These are phyloP conservation scores for Eriosoma lanigerum DNA, from an alignment of 1,140 invertebrate genomes.

Conservation along the genomic window DNA sequence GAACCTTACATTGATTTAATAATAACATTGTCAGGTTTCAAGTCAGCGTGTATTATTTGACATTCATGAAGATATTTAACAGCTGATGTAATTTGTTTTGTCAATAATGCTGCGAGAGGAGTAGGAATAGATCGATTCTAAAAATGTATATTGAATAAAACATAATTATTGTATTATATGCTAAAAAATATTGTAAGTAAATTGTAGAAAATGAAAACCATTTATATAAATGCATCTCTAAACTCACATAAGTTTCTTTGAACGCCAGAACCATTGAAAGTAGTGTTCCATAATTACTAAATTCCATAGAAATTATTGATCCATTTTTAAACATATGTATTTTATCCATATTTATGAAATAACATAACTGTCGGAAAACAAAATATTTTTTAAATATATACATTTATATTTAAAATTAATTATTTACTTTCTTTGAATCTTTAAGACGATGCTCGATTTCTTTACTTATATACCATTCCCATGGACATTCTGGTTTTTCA, in stretches of 20 bases:
- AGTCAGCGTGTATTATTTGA: constrained; percentile 92
- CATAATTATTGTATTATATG: no score
- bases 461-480: constrained; percentile 79
- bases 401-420: background rate
- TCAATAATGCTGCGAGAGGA: constrained; percentile 1
- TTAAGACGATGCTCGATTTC: constrained; percentile 73
- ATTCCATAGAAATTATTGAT: constrained; percentile 47
- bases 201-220: no score
- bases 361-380: constrained; percentile 34
- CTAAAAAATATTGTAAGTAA: no score
- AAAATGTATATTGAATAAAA: background rate
- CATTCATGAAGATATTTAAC: constrained; percentile 85
- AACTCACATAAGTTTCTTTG: background rate
- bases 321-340: constrained; percentile 53
- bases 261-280: background rate
- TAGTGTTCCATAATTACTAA: constrained; percentile 15
- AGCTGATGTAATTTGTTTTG: constrained; percentile 48
- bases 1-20: constrained; percentile 71
- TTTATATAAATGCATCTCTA: background rate
- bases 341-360: constrained; percentile 53
- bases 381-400: background rate
- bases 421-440: constrained; percentile 68
- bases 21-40: constrained; percentile 97
- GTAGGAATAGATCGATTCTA: constrained; percentile 8
- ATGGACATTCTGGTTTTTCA: constrained; percentile 75